phyloP scores from a whole-genome alignment of 2,888 invertebrate species.

The Laspeyria flexula region DNA sequence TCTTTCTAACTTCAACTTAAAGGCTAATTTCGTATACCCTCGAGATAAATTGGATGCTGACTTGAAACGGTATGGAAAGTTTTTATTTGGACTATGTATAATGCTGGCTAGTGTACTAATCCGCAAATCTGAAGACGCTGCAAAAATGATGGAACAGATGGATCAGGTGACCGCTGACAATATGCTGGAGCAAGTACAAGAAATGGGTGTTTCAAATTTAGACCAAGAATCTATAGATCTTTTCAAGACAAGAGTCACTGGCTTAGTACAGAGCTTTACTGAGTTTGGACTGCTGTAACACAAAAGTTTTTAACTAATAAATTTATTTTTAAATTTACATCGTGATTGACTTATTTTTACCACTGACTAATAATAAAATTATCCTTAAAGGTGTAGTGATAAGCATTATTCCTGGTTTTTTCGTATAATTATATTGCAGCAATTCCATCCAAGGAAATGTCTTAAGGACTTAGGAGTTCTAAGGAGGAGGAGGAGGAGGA shows the following conservation, averaged over 20 bases:
- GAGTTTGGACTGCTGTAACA: conserved; percentile 27
- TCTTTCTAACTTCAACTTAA: conserved; percentile 40
- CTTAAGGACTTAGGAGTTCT: too few relatives aligned
- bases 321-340: too few relatives aligned
- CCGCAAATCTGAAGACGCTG: conserved; percentile 42
- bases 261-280: conserved; percentile 34
- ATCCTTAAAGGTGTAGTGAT: too few relatives aligned
- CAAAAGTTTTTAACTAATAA: too few relatives aligned
- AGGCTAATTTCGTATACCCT: conserved; percentile 41
- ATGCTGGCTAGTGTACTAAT: conserved; percentile 34
- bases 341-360: too few relatives aligned
- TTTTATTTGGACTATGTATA: conserved; percentile 29
- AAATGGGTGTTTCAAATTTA: conserved; percentile 1
- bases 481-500: too few relatives aligned
- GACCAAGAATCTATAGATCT: conserved; percentile 18
- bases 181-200: background rate
- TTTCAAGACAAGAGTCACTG: conserved; percentile 33
- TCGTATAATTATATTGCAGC: too few relatives aligned
- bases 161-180: background rate
- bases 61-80: conserved; percentile 43
- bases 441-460: too few relatives aligned
- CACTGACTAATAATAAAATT: too few relatives aligned
- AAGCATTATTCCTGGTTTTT: too few relatives aligned
- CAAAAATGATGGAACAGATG: conserved; percentile 29
- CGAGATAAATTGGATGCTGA: conserved; percentile 46